Evolutionary conservation across 37 sponge, comb jelly and placozoan species (phyloP).

Genomic region (Petrosia ficiformis): DNA sequence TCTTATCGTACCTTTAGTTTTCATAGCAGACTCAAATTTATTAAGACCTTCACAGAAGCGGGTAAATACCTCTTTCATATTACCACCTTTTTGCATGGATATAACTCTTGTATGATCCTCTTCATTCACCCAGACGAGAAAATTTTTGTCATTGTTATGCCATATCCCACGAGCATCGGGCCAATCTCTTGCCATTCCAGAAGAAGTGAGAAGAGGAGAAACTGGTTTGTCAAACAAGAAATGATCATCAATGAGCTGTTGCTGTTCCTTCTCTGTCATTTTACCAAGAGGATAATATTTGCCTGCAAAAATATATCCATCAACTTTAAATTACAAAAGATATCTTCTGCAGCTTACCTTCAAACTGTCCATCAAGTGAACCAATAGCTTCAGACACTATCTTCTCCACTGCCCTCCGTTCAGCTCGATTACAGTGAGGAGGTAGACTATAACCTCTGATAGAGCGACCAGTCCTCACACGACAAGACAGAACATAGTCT

Average conservation of each 20-base stretch:
- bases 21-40: slow-evolving; percentile 58
- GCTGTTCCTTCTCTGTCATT: slow-evolving; percentile 62
- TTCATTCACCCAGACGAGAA: slow-evolving; percentile 84
- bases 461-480: slow-evolving; percentile 66
- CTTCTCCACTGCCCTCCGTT: slow-evolving; percentile 72
- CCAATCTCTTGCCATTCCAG: slow-evolving; percentile 61
- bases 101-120: slow-evolving; percentile 87
- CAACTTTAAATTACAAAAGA: too few relatives aligned
- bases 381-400: slow-evolving; percentile 20
- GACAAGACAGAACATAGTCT: slow-evolving; percentile 60
- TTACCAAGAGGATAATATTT: slow-evolving; percentile 65
- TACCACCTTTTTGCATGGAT: slow-evolving; percentile 81
- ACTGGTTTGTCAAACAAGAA: slow-evolving; percentile 64
- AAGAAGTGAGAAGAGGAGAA: slow-evolving; percentile 29
- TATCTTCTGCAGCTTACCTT: too few relatives aligned
- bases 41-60: slow-evolving; percentile 48
- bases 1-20: slow-evolving; percentile 11
- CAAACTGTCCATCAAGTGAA: slow-evolving; percentile 17
- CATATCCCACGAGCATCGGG: slow-evolving; percentile 74
- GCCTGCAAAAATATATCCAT: slow-evolving; percentile 46
- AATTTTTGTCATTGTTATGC: slow-evolving; percentile 56
- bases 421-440: slow-evolving; percentile 56
- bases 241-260: slow-evolving; percentile 70
- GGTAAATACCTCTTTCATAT: slow-evolving; percentile 73
- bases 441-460: slow-evolving; percentile 73